Conservation (phyloP, 2,797 vertebrate genomes). For the Cyprinodon diabolis region DNA sequence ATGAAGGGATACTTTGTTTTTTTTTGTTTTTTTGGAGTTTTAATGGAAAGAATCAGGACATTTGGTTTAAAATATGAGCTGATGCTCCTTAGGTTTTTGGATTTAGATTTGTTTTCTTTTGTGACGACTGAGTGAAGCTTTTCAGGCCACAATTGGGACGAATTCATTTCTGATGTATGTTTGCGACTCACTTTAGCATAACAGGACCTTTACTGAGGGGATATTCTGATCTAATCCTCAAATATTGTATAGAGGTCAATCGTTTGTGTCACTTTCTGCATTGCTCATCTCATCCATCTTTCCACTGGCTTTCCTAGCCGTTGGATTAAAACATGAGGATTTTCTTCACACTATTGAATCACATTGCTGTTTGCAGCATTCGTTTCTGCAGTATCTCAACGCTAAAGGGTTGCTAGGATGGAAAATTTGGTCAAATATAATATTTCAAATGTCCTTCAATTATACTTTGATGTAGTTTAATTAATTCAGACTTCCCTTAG, state of each 20-base stretch:
- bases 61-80: neutral
- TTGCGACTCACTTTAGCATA: neutral
- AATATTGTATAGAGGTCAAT: neutral
- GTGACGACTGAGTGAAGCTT: neutral
- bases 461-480: neutral
- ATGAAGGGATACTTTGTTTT: neutral
- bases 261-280: neutral
- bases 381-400: neutral
- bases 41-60: neutral
- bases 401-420: neutral
- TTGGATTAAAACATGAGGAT: neutral
- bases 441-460: neutral
- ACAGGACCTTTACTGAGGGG: neutral
- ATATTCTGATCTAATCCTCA: neutral
- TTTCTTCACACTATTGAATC: neutral
- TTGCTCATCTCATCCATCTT: neutral
- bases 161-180: neutral
- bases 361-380: neutral
- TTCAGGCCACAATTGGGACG: neutral
- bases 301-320: neutral
- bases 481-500: too few species aligned
- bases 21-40: neutral
- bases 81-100: neutral
- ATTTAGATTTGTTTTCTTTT: slow-evolving; percentile 1
- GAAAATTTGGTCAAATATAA: neutral